Percentiles rank a stretch among this genome's conserved stretches.
These are phyloP conservation scores for Crematogaster levior DNA, from an alignment of 2,888 invertebrate genomes.

Conservation along the genomic window DNA sequence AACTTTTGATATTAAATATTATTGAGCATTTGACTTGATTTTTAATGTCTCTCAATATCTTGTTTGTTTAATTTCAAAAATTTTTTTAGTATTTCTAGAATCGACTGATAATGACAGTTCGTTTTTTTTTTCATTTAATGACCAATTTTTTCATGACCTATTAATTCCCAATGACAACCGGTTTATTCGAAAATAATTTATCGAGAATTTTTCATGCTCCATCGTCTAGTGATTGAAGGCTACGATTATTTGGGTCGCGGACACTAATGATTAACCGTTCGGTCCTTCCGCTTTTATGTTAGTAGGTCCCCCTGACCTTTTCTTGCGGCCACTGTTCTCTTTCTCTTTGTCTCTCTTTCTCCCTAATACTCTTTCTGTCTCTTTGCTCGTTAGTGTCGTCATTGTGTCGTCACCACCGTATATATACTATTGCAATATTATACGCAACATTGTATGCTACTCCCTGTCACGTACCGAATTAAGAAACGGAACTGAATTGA, in stretches of 20 bases:
- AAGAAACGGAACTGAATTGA: neutral
- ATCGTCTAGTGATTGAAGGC: conserved; percentile 80
- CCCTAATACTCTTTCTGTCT: neutral
- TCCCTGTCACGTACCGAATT: neutral
- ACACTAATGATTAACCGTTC: conserved; percentile 78
- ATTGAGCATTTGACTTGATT: neutral
- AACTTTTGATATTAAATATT: neutral
- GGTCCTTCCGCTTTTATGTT: conserved; percentile 83
- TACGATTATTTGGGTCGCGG: conserved; percentile 82
- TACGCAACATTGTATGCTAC: conserved; percentile 10
- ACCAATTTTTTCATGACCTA: neutral
- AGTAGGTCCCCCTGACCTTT: conserved; percentile 63
- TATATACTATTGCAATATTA: conserved; percentile 25
- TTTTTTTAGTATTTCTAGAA: neutral
- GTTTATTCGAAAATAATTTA: conserved; percentile 61
- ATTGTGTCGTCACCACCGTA: conserved; percentile 4
- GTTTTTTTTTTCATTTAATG: neutral
- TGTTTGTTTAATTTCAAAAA: neutral
- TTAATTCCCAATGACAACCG: neutral
- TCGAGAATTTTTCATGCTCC: conserved; percentile 78
- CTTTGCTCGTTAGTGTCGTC: conserved; percentile 18
- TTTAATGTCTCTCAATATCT: neutral
- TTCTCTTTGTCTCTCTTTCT: conserved; percentile 29
- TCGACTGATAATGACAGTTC: neutral
- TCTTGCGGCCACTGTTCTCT: conserved; percentile 49